phyloP scores from a whole-genome alignment of 2,888 invertebrate species.

The Cistogaster globosa region DNA sequence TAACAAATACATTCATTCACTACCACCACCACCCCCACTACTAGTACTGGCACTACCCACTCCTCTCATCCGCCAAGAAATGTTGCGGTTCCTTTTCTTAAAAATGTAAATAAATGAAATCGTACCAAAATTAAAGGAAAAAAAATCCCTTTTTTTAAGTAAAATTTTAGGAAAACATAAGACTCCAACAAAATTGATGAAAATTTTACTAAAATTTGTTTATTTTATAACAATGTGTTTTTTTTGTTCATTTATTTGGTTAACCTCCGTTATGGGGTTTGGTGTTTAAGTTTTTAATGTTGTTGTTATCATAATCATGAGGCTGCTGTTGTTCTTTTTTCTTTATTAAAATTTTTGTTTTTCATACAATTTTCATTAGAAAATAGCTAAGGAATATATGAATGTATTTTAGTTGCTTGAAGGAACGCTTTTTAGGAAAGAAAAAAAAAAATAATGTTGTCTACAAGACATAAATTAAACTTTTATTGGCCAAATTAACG shows the following conservation, averaged over 20 bases:
- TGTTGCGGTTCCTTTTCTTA: conserved; percentile 56
- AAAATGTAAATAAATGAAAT: conserved; percentile 60
- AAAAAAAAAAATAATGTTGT: conserved; percentile 30
- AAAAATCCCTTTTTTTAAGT: too few relatives aligned
- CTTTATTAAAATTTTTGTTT: not conserved
- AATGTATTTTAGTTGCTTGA: conserved; percentile 64
- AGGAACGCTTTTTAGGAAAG: conserved; percentile 3
- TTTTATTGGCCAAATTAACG: conserved; percentile 56
- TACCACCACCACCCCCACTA: not conserved
- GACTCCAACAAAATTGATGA: conserved; percentile 16
- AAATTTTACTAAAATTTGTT: conserved; percentile 19
- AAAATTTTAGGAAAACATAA: conserved; percentile 47
- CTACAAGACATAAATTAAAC: conserved; percentile 45
- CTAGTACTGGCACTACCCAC: not conserved
- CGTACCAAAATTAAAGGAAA: conserved; percentile 44
- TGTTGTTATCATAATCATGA: conserved; percentile 51
- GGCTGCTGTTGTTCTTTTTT: conserved; percentile 14
- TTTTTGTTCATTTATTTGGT: not conserved
- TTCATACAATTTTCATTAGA: conserved; percentile 34
- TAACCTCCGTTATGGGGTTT: conserved; percentile 24
- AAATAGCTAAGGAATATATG: conserved; percentile 57
- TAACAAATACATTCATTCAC: conserved; percentile 12
- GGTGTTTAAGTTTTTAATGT: too few relatives aligned
- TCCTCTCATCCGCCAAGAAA: conserved; percentile 22
- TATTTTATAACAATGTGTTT: not conserved